These are phyloP conservation scores for Opisthocomus hoazin DNA, from an alignment of 2,113 vertebrate species.

Conservation along the genomic window DNA sequence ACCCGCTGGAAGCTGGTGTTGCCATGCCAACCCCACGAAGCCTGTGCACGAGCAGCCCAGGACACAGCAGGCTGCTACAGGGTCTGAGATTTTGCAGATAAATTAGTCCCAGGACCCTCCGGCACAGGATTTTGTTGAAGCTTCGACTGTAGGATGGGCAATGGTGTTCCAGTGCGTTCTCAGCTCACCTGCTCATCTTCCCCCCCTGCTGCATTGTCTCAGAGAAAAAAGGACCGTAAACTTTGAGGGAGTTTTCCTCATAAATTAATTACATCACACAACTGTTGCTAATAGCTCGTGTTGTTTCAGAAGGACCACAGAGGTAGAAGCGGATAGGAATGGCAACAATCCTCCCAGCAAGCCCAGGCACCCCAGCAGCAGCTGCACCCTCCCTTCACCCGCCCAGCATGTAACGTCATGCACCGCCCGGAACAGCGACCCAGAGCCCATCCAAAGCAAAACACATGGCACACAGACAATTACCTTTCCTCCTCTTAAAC, in stretches of 20 bases:
- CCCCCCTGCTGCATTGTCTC: background rate
- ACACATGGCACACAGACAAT: background rate
- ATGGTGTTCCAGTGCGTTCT: background rate
- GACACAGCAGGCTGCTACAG: background rate
- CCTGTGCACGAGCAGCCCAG: background rate
- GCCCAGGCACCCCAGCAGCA: slow-evolving; percentile 23
- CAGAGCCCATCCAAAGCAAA: background rate
- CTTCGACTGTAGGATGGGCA: accelerated
- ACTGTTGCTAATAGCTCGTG: background rate
- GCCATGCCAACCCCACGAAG: background rate
- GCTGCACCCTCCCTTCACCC: background rate
- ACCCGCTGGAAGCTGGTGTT: background rate
- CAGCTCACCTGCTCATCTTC: background rate
- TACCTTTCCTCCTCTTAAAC: background rate
- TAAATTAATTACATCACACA: background rate
- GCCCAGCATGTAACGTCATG: background rate
- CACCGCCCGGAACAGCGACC: background rate
- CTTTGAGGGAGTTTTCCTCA: background rate
- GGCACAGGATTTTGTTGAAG: background rate
- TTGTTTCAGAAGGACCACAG: background rate
- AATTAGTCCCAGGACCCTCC: background rate
- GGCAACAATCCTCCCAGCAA: slow-evolving; percentile 27
- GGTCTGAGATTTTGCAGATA: background rate
- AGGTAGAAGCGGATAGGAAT: background rate
- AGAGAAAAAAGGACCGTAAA: background rate